phyloP scores from a whole-genome alignment of 2,888 invertebrate genomes.

The Himalopsyche kuldschensis region DNA sequence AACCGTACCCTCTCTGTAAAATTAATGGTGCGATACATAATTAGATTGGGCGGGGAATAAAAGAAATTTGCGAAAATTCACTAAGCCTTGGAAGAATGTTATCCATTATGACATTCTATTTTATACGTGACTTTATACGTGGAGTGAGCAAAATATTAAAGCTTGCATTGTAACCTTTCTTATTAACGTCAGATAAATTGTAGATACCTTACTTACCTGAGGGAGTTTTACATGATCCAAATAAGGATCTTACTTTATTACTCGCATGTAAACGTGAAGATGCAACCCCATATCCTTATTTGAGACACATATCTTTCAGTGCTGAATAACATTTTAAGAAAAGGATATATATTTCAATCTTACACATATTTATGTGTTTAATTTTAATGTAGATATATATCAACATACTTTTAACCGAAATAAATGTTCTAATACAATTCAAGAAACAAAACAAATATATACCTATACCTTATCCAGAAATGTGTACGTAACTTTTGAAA shows the following conservation, averaged over 20 bases:
- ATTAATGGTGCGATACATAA: neutral
- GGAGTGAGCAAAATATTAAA: neutral
- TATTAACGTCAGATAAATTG: neutral
- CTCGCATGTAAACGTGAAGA: conserved; percentile 3
- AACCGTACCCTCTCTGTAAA: neutral
- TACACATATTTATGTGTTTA: too few species aligned
- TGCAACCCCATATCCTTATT: neutral
- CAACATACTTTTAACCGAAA: too few species aligned
- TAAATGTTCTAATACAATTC: too few species aligned
- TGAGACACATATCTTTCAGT: neutral
- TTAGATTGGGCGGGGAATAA: neutral
- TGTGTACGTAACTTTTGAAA: too few species aligned
- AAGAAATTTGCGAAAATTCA: neutral
- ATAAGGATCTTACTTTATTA: conserved; percentile 1
- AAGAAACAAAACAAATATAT: too few species aligned
- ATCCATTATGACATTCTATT: neutral
- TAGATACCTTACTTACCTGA: neutral
- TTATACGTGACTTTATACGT: neutral
- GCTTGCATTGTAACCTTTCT: neutral
- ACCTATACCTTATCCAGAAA: too few species aligned
- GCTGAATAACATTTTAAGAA: neutral
- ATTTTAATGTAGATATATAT: too few species aligned
- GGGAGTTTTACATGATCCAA: neutral
- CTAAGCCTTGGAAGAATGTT: neutral
- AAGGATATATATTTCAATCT: too few species aligned